Percentiles rank a stretch among this genome's conserved stretches.
phyloP scores from a whole-genome alignment of 2,888 invertebrate genomes.

The Drepanosiphum platanoidis region DNA sequence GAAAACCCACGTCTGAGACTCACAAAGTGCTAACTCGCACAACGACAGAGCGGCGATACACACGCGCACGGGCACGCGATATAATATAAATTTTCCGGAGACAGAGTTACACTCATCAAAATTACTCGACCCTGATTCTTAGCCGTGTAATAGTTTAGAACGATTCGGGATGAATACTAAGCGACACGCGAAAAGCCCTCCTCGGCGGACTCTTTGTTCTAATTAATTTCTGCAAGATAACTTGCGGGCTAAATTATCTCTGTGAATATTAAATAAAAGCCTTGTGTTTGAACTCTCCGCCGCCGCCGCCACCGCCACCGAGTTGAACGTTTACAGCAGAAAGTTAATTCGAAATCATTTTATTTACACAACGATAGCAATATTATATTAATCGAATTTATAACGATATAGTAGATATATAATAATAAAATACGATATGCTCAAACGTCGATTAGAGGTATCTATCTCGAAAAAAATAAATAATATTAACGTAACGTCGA shows the following conservation, averaged over 20 bases:
- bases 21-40: not conserved
- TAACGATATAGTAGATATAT: too few species aligned
- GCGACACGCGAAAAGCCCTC: not conserved
- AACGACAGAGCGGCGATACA: not conserved
- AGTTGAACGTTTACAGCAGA: not conserved
- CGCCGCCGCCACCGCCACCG: not conserved
- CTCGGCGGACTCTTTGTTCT: not conserved
- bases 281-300: not conserved
- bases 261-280: not conserved
- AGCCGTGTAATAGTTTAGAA: constrained; percentile 6
- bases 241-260: not conserved
- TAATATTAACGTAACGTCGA: too few species aligned
- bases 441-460: too few species aligned
- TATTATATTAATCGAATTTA: not conserved
- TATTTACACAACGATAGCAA: not conserved
- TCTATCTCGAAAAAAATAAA: too few species aligned
- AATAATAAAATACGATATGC: too few species aligned
- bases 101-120: constrained; percentile 35
- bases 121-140: constrained; percentile 32
- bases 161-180: constrained; percentile 49
- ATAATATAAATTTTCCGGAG: constrained; percentile 5
- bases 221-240: constrained; percentile 42
- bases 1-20: not conserved
- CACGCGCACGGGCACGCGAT: not conserved
- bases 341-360: not conserved